phyloP scores from a whole-genome alignment of 35 echinoderm and acorn worm species.

The Ophioderma brevispina region DNA sequence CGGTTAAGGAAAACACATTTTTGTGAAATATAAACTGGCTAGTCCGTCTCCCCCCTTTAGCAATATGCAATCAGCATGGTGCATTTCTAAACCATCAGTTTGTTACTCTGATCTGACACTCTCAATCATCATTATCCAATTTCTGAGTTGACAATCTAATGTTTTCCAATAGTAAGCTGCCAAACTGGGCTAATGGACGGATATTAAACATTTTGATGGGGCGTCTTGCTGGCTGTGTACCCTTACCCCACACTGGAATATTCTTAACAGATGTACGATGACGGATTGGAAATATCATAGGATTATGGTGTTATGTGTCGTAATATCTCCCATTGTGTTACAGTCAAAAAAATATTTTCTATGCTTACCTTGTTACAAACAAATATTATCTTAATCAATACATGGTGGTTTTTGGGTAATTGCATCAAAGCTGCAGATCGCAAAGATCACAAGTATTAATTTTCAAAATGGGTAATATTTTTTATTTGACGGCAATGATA shows the following conservation, averaged over 20 bases:
- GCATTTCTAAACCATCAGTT: not conserved
- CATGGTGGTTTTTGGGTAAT: too few species aligned
- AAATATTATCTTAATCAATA: too few species aligned
- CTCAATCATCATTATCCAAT: constrained; percentile 11
- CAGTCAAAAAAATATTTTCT: too few species aligned
- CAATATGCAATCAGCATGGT: not conserved
- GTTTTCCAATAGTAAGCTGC: not conserved
- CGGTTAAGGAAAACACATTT: not conserved
- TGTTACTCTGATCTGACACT: not conserved
- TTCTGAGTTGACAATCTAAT: not conserved
- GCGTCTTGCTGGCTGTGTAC: not conserved
- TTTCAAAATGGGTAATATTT: too few species aligned
- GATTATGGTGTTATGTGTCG: too few species aligned
- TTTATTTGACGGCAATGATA: too few species aligned
- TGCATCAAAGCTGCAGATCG: too few species aligned
- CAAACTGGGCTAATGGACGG: not conserved
- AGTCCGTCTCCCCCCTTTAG: not conserved
- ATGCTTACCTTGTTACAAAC: too few species aligned
- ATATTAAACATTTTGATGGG: constrained; percentile 14
- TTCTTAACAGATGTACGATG: not conserved
- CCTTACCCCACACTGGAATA: not conserved
- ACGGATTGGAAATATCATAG: not conserved
- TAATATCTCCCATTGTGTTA: too few species aligned
- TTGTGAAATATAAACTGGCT: not conserved
- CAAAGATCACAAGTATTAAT: too few species aligned